Base-by-base conservation (phyloP, 2,113 vertebrate genomes). In the Cyanoderma ruficeps region DNA sequence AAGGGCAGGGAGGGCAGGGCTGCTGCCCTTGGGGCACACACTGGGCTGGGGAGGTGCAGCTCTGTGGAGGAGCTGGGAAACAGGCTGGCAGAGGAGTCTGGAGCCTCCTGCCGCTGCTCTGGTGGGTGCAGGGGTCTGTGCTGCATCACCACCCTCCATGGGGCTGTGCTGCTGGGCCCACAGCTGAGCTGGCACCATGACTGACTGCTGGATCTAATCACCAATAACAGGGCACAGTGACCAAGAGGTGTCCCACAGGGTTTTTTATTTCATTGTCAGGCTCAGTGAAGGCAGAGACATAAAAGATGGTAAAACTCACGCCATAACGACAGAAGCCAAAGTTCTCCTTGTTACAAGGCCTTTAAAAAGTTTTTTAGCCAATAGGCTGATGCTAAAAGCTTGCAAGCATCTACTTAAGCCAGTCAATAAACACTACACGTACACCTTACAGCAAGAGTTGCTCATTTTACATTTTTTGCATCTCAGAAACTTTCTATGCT, bases 121-220 rank as follows among this genome's bases (percentile, higher is more conserved):
- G 4, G 1, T 47, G 27, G 23, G 13, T 28, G 33, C 8, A 21
- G 57, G 35, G 20, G 5, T 63, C 44, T 49, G 39, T 85, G 75
- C 75, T 72, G 59, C 24, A 9, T 7, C 39, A 14, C 20, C 30
- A 11, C 23, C 13, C 41, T 60, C 14, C 37, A 18, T 6, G 56
- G 28, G 70, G 65, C 59, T 8, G 13, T 23, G 35, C 70, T 57
- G 47, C 23, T 24, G 20, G 33, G 39, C 39, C 21, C 18, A 47
- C n/a, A 23, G 49, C 11, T 1, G 5, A 68, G 10, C 24, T 52
- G 60, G 21, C 67, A 74, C 31, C 37, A 7, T 1, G 15, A 74
- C 50, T 0, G 0, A 7, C 22, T 6, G 13, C 10, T 57, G 56
- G 33, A 24, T 35, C 33, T 15, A 10, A 59, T 7, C 56, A 11